phyloP scores from a whole-genome alignment of 2,797 vertebrate genomes.

The Hozukius guyotensis region DNA sequence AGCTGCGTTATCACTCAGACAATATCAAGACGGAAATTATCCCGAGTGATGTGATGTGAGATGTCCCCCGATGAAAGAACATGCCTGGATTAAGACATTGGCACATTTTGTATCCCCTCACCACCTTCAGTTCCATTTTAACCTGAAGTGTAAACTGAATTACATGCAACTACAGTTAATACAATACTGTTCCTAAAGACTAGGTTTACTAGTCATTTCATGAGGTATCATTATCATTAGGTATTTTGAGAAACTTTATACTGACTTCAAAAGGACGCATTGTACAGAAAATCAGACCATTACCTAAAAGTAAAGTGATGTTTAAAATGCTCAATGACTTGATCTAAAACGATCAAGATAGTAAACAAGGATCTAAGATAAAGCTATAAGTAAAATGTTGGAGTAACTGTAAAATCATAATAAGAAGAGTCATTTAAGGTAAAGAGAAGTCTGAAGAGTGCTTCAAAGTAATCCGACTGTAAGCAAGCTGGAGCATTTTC shows the following conservation, averaged over 20 bases:
- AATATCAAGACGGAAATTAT: constrained; percentile 11
- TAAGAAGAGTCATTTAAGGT: neutral
- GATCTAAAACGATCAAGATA: neutral
- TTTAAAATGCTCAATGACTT: neutral
- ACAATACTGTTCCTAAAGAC: neutral
- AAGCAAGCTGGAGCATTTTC: constrained; percentile 33
- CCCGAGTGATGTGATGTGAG: neutral
- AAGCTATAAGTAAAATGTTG: neutral
- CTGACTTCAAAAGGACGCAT: neutral
- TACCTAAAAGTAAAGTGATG: neutral
- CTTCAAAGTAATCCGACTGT: constrained; percentile 22
- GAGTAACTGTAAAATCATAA: neutral
- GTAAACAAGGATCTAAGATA: neutral
- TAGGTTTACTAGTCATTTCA: neutral
- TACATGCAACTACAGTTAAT: neutral
- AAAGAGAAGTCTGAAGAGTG: neutral
- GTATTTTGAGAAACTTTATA: neutral
- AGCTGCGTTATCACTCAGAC: constrained; percentile 19
- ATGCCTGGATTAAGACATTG: neutral
- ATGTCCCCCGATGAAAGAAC: neutral
- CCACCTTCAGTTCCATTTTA: neutral
- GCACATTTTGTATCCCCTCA: neutral
- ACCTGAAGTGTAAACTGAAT: neutral
- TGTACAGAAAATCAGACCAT: neutral
- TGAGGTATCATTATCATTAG: neutral